Percentiles rank a stretch among this genome's conserved stretches.
phyloP scores from a whole-genome alignment of 2,888 invertebrate species.

The Xylota segnis region DNA sequence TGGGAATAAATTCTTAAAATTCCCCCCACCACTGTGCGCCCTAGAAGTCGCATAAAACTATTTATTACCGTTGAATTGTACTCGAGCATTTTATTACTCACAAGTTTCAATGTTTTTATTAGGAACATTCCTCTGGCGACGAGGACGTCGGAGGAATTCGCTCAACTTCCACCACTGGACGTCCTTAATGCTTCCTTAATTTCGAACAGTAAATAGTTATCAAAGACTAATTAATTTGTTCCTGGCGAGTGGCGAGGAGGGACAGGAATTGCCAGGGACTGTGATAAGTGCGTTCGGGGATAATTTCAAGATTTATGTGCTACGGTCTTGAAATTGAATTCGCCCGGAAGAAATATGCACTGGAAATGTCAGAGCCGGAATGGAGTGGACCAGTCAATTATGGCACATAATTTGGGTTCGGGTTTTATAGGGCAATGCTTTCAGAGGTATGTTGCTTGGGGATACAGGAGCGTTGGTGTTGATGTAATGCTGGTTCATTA shows the following conservation, averaged over 20 bases:
- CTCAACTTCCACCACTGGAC: neutral
- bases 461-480: neutral
- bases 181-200: constrained; percentile 28
- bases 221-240: constrained; percentile 53
- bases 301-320: constrained; percentile 48
- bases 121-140: constrained; percentile 6
- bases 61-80: neutral
- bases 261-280: constrained; percentile 38
- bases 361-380: constrained; percentile 8
- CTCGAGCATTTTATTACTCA: constrained; percentile 7
- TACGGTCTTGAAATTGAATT: constrained; percentile 16
- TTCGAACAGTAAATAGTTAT: constrained; percentile 50
- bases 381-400: neutral
- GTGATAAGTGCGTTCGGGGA: constrained; percentile 42
- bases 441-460: neutral
- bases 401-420: constrained; percentile 15
- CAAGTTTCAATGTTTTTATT: constrained; percentile 20
- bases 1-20: neutral
- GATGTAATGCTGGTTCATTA: neutral
- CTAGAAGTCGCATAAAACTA: neutral
- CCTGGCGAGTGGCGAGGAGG: neutral
- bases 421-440: neutral
- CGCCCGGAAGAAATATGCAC: neutral
- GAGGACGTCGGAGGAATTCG: neutral
- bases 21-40: neutral